phyloP scores from a whole-genome alignment of 92 coral and sea anemone genomes.

The Siderastrea radians region DNA sequence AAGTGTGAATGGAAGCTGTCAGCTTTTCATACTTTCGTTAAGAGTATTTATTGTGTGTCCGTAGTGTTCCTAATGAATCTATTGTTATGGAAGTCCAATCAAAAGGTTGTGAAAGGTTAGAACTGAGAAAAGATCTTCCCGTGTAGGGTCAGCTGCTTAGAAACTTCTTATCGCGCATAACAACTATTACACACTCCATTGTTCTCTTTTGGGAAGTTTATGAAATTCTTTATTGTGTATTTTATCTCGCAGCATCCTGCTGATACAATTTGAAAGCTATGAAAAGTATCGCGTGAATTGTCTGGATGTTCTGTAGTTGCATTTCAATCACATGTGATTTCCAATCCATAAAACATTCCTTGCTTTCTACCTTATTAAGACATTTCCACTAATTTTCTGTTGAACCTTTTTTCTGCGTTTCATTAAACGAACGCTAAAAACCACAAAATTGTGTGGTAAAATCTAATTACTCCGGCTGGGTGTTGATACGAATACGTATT shows the following conservation, averaged over 20 bases:
- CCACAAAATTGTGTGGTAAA: conserved; percentile 28
- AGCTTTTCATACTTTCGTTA: conserved; percentile 35
- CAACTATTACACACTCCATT: conserved; percentile 1
- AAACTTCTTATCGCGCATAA: conserved; percentile 12
- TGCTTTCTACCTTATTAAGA: not conserved
- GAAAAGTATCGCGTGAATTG: conserved; percentile 19
- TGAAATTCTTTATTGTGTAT: conserved; percentile 17
- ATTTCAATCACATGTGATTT: not conserved
- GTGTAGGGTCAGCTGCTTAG: conserved; percentile 43
- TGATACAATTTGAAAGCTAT: conserved; percentile 21
- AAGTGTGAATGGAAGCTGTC: conserved; percentile 53
- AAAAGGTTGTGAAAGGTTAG: conserved; percentile 31
- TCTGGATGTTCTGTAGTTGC: conserved; percentile 6
- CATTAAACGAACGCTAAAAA: conserved; percentile 9
- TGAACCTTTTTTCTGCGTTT: not conserved
- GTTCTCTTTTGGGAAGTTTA: conserved; percentile 31
- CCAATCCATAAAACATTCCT: not conserved
- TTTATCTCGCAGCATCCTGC: conserved; percentile 18
- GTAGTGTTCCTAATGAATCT: conserved; percentile 36
- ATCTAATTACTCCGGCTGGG: conserved; percentile 44
- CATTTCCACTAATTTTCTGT: not conserved
- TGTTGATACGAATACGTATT: conserved; percentile 55
- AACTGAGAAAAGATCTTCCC: conserved; percentile 24
- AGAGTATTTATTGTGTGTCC: conserved; percentile 37
- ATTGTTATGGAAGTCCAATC: conserved; percentile 25